Conservation (phyloP, 2,797 vertebrate species). For the Ispidina picta region DNA sequence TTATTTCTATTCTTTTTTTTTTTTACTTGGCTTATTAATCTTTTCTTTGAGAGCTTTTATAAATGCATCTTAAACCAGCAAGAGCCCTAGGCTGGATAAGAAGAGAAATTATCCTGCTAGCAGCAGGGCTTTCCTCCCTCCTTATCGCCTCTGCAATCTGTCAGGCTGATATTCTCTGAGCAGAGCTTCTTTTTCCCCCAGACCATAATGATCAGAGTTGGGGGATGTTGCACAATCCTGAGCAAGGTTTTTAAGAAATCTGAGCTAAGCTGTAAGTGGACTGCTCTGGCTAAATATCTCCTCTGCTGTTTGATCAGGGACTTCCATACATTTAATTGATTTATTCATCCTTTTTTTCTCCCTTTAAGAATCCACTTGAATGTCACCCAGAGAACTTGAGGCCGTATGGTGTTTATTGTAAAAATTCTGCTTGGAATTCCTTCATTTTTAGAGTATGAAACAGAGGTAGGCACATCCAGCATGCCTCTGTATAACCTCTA, state of each 20-base stretch:
- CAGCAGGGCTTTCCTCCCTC: neutral
- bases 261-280: neutral
- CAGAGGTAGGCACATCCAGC: neutral
- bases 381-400: neutral
- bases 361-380: neutral
- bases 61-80: neutral
- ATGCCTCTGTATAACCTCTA: neutral
- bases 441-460: neutral
- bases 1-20: neutral
- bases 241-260: neutral
- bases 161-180: neutral
- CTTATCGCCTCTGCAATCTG: neutral
- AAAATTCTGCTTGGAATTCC: neutral
- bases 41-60: neutral
- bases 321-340: neutral
- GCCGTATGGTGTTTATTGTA: neutral
- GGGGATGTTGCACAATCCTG: neutral
- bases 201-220: neutral
- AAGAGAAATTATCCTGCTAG: neutral
- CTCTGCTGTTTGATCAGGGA: neutral
- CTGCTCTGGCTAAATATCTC: neutral
- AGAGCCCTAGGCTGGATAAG: neutral
- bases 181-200: neutral
- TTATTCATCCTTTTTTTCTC: neutral
- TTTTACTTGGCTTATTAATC: neutral